Conservation (phyloP, 2,888 invertebrate genomes). For the Drosophila neonasuta region DNA sequence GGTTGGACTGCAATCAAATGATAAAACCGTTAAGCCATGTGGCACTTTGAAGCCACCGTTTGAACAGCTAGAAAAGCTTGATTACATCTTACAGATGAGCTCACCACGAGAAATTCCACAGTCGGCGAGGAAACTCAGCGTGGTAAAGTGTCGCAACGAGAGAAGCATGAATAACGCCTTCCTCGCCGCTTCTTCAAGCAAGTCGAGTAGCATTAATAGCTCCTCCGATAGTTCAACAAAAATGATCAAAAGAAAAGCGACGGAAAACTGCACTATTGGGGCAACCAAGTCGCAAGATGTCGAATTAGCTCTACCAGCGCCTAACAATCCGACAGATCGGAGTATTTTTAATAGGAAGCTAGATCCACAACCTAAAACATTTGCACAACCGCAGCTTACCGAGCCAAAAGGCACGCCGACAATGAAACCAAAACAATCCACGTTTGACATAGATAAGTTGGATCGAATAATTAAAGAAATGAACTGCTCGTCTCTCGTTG, state of each 20-base stretch:
- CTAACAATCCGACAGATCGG: too few species aligned
- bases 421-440: not conserved
- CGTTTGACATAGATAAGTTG: not conserved
- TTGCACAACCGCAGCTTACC: not conserved
- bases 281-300: too few species aligned
- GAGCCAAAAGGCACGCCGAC: not conserved
- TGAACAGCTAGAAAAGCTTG: slow-evolving; percentile 2
- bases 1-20: not conserved
- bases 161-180: slow-evolving; percentile 19
- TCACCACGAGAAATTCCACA: slow-evolving; percentile 14
- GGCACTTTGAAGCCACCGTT: slow-evolving; percentile 4
- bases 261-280: not conserved
- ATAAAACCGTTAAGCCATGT: not conserved
- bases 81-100: not conserved
- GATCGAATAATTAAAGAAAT: not conserved
- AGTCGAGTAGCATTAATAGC: slow-evolving; percentile 5
- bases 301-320: too few species aligned
- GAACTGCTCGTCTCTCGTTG: not conserved
- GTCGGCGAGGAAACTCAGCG: slow-evolving; percentile 32
- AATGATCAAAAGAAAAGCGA: not conserved
- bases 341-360: too few species aligned
- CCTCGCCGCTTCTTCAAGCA: not conserved
- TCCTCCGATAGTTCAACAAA: slow-evolving; percentile 5
- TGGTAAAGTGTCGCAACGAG: slow-evolving; percentile 7
- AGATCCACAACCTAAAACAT: too few species aligned